Percentiles rank a stretch among this genome's conserved stretches.
phyloP scores from a whole-genome alignment of 2,113 vertebrate genomes.

The Falco punctatus region DNA sequence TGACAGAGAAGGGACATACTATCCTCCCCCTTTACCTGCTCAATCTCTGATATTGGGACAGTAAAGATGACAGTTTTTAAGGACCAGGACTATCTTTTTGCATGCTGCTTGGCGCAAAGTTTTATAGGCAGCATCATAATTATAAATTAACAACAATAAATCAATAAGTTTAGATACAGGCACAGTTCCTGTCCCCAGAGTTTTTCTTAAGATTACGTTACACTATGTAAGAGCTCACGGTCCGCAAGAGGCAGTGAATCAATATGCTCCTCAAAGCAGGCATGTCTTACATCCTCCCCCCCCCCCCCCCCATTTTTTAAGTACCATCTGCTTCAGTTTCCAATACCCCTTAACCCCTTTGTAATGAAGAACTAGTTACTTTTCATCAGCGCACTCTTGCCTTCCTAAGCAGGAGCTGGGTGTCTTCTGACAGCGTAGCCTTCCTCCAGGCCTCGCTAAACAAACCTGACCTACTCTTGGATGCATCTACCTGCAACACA shows the following conservation, averaged over 20 bases:
- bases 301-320: neutral
- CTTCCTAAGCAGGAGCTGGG: neutral
- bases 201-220: neutral
- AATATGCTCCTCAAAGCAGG: neutral
- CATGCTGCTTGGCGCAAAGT: neutral
- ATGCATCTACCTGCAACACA: neutral
- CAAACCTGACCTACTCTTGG: neutral
- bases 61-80: neutral
- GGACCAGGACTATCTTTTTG: neutral
- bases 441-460: neutral
- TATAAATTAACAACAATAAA: neutral
- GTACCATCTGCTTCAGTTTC: neutral
- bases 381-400: neutral
- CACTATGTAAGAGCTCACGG: neutral
- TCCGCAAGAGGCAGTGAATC: neutral
- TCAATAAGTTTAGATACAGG: neutral
- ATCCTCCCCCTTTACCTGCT: neutral
- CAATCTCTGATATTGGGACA: neutral
- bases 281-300: neutral
- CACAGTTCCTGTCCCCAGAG: neutral
- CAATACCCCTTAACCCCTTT: neutral
- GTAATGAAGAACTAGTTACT: neutral
- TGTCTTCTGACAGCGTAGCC: neutral
- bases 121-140: neutral
- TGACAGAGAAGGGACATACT: neutral